Base-by-base conservation (phyloP, 2,113 vertebrate genomes). In the Arothron firmamentum region DNA sequence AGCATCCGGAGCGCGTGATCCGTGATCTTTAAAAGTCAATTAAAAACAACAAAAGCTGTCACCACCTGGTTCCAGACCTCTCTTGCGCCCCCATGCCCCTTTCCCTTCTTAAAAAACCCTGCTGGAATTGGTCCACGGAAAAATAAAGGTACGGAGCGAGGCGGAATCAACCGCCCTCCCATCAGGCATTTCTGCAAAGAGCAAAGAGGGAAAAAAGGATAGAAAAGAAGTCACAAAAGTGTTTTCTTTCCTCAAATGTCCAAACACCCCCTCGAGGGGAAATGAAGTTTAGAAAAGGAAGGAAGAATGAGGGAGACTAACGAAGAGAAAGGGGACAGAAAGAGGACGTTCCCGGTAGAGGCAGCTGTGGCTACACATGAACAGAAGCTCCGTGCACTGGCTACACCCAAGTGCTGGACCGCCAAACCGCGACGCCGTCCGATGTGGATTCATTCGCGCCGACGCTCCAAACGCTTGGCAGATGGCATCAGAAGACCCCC, bases 101-200 rank as follows among this genome's bases (percentile, higher is more conserved):
- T 59, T 18, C 73, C 70, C 21, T 60, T 47, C 19, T 57, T 64
- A 57, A 52, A 73, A 73, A 68, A 87, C 90, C 88, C 81, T 90
- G 91, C 77, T 92, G 92, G 92, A 90, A 93, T 93, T 96, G 94
- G 94, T 96, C 96, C 95, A 92, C 91, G 95, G 91, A 94, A 89
- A 83, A 92, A 91, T 58, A 81, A 79, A 88, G 21, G 74, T 73
- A 87, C 82, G 74, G 45, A 58, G 57, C 57, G 53, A 61, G 73
- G 73, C 75, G 66, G 75, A 77, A 81, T 74, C 62, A 38, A 2
- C 66, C 67, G 59, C 64, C 65, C 72, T 73, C 80, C 77, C 74
- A 82, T 76, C 72, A 84, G 84, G 82, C 76, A 83, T 80, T 78
- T 41, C 71, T 79, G 80, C 84, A 88, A 72, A 69, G 79, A 71